Conservation (phyloP, 2,888 invertebrate genomes). For the Pherbina coryleti region DNA sequence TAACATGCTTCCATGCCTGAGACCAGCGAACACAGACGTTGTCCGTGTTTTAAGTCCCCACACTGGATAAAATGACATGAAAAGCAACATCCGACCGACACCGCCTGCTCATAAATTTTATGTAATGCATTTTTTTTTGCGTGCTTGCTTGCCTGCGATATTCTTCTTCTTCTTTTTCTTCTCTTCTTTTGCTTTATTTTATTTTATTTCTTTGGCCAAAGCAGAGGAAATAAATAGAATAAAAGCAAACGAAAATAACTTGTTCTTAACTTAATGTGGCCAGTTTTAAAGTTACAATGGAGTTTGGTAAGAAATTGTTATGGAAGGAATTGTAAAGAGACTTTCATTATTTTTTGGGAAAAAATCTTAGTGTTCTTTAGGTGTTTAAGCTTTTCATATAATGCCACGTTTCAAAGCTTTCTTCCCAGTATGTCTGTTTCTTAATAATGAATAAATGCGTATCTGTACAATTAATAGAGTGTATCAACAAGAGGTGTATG, state of each 20-base stretch:
- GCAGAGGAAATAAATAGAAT: background rate
- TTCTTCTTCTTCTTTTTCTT: constrained; percentile 32
- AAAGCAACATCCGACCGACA: background rate
- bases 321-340: no score
- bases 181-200: constrained; percentile 9
- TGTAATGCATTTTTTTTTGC: constrained; percentile 37
- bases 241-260: background rate
- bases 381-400: no score
- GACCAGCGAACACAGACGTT: background rate
- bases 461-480: no score
- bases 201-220: background rate
- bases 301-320: no score
- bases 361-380: no score
- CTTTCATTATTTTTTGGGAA: no score
- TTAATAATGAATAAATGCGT: no score
- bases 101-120: constrained; percentile 44
- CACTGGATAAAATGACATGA: background rate
- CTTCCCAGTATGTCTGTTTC: no score
- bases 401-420: no score
- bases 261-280: background rate
- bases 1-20: constrained; percentile 12
- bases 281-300: no score
- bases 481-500: no score
- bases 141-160: constrained; percentile 41
- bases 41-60: background rate